A percentile compares a stretch with the other conserved stretches of the same genome.
phyloP scores from a whole-genome alignment of 1,140 invertebrate species.

The Sogatella furcifera region DNA sequence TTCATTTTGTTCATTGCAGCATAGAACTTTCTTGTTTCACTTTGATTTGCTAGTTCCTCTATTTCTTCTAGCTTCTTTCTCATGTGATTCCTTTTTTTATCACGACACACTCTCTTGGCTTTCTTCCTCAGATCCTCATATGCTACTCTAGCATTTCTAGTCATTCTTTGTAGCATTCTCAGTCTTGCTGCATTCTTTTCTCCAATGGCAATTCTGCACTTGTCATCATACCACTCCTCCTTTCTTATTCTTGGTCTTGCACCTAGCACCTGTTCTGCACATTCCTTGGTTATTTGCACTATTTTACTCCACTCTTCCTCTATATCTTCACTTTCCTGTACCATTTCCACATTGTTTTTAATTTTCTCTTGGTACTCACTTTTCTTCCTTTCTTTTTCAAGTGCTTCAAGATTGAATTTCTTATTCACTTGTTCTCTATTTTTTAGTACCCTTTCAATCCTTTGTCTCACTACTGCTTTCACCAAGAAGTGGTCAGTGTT shows the following conservation, averaged over 20 bases:
- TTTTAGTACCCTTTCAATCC: neutral
- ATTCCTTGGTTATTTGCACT: neutral
- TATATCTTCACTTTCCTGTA: neutral
- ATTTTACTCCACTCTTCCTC: constrained; percentile 18
- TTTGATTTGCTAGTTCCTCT: too few relatives aligned
- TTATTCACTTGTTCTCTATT: neutral
- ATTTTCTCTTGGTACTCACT: neutral
- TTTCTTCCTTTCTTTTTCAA: neutral
- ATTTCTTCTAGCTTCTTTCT: too few relatives aligned
- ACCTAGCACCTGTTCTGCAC: neutral
- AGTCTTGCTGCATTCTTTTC: neutral
- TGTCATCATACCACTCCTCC: neutral
- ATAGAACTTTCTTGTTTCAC: too few relatives aligned
- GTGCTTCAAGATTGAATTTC: neutral
- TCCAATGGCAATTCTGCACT: neutral
- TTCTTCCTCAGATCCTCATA: neutral
- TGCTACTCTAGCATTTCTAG: neutral
- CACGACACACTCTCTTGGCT: too few relatives aligned
- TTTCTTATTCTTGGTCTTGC: too few relatives aligned
- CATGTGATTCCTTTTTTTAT: too few relatives aligned
- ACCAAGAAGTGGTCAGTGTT: too few relatives aligned
- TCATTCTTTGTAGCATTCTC: neutral
- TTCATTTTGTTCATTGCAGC: too few relatives aligned
- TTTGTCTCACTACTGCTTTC: too few relatives aligned
- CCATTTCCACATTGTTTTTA: neutral